Evolutionary conservation across 2,797 vertebrate genomes (phyloP).

Genomic region (Sebastes vulpes): DNA sequence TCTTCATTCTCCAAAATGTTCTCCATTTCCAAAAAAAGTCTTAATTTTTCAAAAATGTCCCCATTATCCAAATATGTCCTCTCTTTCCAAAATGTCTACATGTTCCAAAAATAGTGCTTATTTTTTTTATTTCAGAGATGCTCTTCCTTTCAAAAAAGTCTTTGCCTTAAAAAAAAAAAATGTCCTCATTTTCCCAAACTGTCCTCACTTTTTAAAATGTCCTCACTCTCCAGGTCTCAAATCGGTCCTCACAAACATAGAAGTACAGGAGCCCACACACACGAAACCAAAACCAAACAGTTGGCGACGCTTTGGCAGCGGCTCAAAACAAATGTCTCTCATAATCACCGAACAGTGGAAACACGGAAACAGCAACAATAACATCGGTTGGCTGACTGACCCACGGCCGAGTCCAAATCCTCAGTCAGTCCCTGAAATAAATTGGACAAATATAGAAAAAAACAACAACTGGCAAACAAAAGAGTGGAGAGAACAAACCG

Average conservation of each 20-base stretch:
- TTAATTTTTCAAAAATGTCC: no score
- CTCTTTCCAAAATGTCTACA: no score
- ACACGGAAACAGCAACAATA: neutral
- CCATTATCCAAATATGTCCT: no score
- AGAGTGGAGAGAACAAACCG: neutral
- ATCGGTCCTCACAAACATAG: neutral
- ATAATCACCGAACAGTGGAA: neutral
- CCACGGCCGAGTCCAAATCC: neutral
- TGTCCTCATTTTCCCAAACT: neutral
- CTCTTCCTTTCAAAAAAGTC: neutral
- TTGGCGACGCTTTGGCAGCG: neutral
- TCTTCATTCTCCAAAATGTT: no score
- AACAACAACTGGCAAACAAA: fast-evolving
- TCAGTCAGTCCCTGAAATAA: neutral
- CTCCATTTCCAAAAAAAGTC: no score
- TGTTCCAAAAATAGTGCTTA: no score
- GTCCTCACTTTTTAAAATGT: neutral
- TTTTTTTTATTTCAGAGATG: no score
- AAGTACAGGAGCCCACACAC: neutral
- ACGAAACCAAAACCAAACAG: neutral
- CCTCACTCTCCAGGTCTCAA: neutral
- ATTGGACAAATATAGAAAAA: neutral
- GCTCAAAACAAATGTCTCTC: neutral
- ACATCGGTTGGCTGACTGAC: neutral
- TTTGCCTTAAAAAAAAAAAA: neutral